phyloP scores from a whole-genome alignment of 2,888 invertebrate species.

The Cybosia mesomella region DNA sequence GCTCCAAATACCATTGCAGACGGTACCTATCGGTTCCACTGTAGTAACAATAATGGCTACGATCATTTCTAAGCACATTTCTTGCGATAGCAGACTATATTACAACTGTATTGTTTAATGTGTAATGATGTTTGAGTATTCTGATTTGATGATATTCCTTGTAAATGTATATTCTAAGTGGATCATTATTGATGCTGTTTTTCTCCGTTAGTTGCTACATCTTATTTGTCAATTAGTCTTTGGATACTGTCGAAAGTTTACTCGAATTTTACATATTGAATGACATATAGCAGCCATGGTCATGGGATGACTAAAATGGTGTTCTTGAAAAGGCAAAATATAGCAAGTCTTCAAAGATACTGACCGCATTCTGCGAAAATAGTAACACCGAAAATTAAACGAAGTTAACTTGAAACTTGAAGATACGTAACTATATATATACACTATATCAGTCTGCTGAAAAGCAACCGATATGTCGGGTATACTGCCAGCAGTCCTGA shows the following conservation, averaged over 20 bases:
- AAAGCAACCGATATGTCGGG: neutral
- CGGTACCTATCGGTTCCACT: conserved; percentile 77
- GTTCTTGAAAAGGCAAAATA: too few relatives aligned
- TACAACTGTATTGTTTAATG: conserved; percentile 53
- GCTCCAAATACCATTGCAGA: conserved; percentile 67
- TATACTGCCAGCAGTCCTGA: neutral
- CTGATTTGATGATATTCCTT: conserved; percentile 43
- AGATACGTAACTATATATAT: too few relatives aligned
- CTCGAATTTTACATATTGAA: too few relatives aligned
- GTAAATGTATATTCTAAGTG: conserved; percentile 32
- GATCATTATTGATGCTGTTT: conserved; percentile 7
- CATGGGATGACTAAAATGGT: too few relatives aligned
- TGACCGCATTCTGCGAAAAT: too few relatives aligned
- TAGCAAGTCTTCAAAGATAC: too few relatives aligned
- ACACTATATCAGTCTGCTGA: too few relatives aligned
- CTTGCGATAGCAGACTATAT: conserved; percentile 62
- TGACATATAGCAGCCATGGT: too few relatives aligned
- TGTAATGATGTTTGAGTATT: conserved; percentile 50
- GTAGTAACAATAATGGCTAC: conserved; percentile 80
- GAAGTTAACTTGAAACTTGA: too few relatives aligned
- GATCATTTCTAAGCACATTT: conserved; percentile 79
- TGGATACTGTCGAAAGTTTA: neutral
- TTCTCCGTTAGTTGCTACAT: neutral
- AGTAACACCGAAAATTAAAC: too few relatives aligned
- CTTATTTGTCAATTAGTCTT: neutral